Evolutionary conservation across 2,888 invertebrate species (phyloP).

Genomic region (Phragmatobia fuliginosa): DNA sequence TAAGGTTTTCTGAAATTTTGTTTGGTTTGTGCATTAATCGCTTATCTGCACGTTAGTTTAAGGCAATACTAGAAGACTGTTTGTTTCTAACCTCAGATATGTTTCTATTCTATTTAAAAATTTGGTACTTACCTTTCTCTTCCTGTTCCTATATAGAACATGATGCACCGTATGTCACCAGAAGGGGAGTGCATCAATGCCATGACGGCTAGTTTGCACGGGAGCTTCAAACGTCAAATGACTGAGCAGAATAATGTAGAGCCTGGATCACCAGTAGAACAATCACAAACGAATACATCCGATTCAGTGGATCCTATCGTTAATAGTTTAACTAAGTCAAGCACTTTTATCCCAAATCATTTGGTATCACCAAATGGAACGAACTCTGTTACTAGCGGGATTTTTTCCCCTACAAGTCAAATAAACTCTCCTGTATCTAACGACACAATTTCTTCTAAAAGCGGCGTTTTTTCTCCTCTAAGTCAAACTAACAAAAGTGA

Average conservation of each 20-base stretch:
- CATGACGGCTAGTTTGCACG: conserved; percentile 89
- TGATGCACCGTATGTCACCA: conserved; percentile 90
- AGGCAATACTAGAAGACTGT: conserved; percentile 38
- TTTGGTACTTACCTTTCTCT: conserved; percentile 58
- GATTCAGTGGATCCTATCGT: conserved; percentile 75
- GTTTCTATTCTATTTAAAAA: conserved; percentile 47
- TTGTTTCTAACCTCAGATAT: conserved; percentile 58
- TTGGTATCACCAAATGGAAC: conserved; percentile 83
- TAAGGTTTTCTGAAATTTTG: conserved; percentile 63
- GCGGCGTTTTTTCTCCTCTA: conserved; percentile 82
- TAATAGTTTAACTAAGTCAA: conserved; percentile 79
- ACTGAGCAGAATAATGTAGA: conserved; percentile 78
- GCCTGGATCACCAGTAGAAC: conserved; percentile 78
- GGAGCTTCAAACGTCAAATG: conserved; percentile 88
- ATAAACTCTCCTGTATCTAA: conserved; percentile 85
- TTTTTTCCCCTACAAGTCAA: conserved; percentile 85
- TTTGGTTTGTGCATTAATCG: conserved; percentile 61
- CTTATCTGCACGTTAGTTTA: conserved; percentile 52
- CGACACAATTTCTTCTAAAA: conserved; percentile 84
- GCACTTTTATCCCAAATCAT: conserved; percentile 76
- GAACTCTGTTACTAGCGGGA: conserved; percentile 83
- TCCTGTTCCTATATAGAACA: conserved; percentile 86
- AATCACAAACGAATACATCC: conserved; percentile 77
- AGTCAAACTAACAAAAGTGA: conserved; percentile 85
- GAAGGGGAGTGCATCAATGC: conserved; percentile 89